Percentiles rank a stretch among this genome's conserved stretches.
Conservation (phyloP, 1,140 invertebrate genomes). For the Drosophila insularis region DNA sequence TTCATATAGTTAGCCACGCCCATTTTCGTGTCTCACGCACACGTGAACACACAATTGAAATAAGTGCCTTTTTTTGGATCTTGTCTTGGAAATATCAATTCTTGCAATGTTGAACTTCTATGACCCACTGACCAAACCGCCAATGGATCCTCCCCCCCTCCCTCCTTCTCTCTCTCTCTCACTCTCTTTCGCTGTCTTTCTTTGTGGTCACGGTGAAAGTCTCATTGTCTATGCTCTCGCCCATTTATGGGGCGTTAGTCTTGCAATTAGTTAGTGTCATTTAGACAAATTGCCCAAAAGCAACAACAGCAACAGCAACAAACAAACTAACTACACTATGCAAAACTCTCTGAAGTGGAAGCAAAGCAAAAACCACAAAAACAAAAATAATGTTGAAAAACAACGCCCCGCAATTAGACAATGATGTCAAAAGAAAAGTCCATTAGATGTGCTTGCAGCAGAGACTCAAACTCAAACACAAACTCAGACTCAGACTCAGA, state of each 20-base stretch:
- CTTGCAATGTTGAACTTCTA: not conserved
- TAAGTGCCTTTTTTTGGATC: not conserved
- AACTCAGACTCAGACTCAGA: not conserved
- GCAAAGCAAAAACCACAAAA: conserved; percentile 32
- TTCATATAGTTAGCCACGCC: not conserved
- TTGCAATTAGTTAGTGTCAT: conserved; percentile 77
- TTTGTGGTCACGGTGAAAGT: conserved; percentile 56
- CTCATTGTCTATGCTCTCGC: conserved; percentile 53
- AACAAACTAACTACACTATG: conserved; percentile 17
- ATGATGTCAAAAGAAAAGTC: conserved; percentile 74
- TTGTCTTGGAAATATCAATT: not conserved
- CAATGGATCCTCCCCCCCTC: not conserved
- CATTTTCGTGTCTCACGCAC: conserved; percentile 23
- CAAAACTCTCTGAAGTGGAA: conserved; percentile 21
- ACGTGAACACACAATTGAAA: conserved; percentile 6
- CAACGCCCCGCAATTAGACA: conserved; percentile 65
- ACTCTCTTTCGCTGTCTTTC: not conserved
- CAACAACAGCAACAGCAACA: conserved; percentile 33
- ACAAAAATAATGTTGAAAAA: conserved; percentile 44
- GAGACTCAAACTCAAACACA: not conserved
- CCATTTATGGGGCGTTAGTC: conserved; percentile 77
- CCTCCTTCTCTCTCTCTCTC: not conserved
- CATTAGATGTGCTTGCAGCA: conserved; percentile 51
- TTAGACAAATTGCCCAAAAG: conserved; percentile 75
- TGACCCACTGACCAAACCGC: conserved; percentile 9